Base-by-base conservation (phyloP, 30 jellyfish, hydroid and myxozoan species). In the Rhopilema esculentum region DNA sequence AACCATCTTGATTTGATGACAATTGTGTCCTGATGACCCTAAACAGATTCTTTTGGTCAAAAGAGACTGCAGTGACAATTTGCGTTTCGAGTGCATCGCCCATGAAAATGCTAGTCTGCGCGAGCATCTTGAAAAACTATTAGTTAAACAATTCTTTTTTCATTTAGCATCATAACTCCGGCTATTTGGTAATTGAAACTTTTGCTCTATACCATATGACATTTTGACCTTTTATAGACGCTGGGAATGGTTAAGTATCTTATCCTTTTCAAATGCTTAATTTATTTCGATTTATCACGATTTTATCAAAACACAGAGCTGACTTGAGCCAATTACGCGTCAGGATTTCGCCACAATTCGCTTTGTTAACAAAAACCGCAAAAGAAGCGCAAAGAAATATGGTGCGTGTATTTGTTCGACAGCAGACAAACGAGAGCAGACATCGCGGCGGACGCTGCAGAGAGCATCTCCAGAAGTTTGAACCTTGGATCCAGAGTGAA, bases 291-390 rank as follows among this genome's bases (percentile, higher is more conserved):
- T 73, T 84, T 84, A 84, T 71, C 93, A 70, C 82, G 86, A 80
- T 80, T 71, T 52, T 72, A 70, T 84, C 87, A 72, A 84, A 71
- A 86, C 82, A 21, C 82, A 77, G 93, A 73, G 84, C 87, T 72
- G 87, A 73, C 87, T 72, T 84, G 84, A 84, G 93, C 87, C 93
- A 84, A 84, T 84, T 84, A 84, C 87, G 77, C 76, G 77, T 69
- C 76, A 49, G 91, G 85, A 71, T 82, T 69, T 51, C 80, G 48
- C 62, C 82, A 66, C 65, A 32, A 80, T 65, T 80, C 90, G 72
- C 90, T 80, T 80, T 80, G 90, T 80, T 63, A 79, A 80, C 90
- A 48, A 80, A 66, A 80, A 80, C 90, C 90, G 75, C 90, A 80
- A 80, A 66, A 61, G 82, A 57, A 80, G 90, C 90, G 90, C 82